Evolutionary conservation across 2,113 vertebrate genomes (phyloP).

Genomic region (Dunckerocampus dactyliophorus): DNA sequence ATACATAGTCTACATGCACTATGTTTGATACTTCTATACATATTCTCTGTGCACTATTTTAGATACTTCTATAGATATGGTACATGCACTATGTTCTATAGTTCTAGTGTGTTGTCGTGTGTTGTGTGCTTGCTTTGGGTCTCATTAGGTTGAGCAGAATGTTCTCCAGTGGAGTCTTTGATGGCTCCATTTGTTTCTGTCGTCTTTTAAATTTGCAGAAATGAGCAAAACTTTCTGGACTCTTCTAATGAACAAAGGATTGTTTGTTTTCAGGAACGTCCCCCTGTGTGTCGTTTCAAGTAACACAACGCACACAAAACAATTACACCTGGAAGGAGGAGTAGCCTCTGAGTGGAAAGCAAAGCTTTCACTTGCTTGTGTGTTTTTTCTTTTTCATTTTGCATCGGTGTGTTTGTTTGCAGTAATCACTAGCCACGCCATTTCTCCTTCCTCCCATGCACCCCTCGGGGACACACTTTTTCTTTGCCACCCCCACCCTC

Average conservation of each 20-base stretch:
- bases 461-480: too few species aligned
- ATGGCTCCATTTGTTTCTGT: slow-evolving; percentile 25
- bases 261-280: slow-evolving; percentile 39
- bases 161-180: slow-evolving; percentile 6
- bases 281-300: slow-evolving; percentile 32
- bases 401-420: slow-evolving; percentile 9
- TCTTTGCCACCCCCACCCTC: too few species aligned
- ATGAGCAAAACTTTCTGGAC: slow-evolving; percentile 37
- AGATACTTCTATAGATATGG: too few species aligned
- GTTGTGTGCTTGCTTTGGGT: too few species aligned
- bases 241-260: slow-evolving; percentile 22
- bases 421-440: slow-evolving; percentile 22
- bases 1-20: too few species aligned
- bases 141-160: neutral
- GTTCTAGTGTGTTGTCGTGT: too few species aligned
- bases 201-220: slow-evolving; percentile 36
- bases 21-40: too few species aligned
- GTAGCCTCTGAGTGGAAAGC: slow-evolving; percentile 6
- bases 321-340: slow-evolving; percentile 19
- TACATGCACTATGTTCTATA: too few species aligned
- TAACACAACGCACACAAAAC: slow-evolving; percentile 32
- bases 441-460: slow-evolving; percentile 1
- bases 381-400: neutral
- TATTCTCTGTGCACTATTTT: too few species aligned
- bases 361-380: slow-evolving; percentile 12